Evolutionary conservation across 2,797 vertebrate species (phyloP), one percentile per base, ranked within the genome.

Genomic region (Anas bernieri): DNA sequence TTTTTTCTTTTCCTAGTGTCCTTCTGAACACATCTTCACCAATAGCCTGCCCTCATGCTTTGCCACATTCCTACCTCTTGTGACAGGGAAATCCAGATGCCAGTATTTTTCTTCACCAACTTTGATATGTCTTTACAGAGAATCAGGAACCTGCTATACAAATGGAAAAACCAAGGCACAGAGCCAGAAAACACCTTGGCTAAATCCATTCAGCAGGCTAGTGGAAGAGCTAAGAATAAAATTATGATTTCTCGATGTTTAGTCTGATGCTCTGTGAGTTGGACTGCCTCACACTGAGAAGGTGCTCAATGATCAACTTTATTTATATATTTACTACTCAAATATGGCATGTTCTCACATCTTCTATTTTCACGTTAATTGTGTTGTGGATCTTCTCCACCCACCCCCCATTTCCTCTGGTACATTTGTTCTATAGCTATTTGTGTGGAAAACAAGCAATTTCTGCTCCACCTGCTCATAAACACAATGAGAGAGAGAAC

Each of bases 391-490:
- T 93, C 84, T 90, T 94, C 93, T 78, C 94, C 84, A 75, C 90
- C 83, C 85, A 75, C 89, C 84, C 79, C 87, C 63, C 72, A 56
- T 89, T 94, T 94, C 94, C 93, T 96, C 88, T 86, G 88, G 93
- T 95, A 96, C 95, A 93, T 94, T 94, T 96, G 93, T 95, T 94
- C 95, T 73, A 59, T 81, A 94, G 92, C 92, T 96, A 91, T 96
- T 96, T 96, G 91, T 96, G 96, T 96, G 79, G 94, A 96, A 97
- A 97, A 84, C 92, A 93, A 93, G 94, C 96, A 82, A 93, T 97
- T 96, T 95, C 92, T 95, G 91, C 91, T 95, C 96, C 94, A 96
- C 96, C 96, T 96, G 96, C 96, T 96, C 93, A 90, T 93, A 97
- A 97, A 96, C 91, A 97, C 95, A 96, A 96, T 83, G 95, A 90